A percentile compares a stretch with the other conserved stretches of the same genome.
These are phyloP conservation scores for Micronisus gabar DNA, from an alignment of 2,113 vertebrate species.

Conservation along the genomic window DNA sequence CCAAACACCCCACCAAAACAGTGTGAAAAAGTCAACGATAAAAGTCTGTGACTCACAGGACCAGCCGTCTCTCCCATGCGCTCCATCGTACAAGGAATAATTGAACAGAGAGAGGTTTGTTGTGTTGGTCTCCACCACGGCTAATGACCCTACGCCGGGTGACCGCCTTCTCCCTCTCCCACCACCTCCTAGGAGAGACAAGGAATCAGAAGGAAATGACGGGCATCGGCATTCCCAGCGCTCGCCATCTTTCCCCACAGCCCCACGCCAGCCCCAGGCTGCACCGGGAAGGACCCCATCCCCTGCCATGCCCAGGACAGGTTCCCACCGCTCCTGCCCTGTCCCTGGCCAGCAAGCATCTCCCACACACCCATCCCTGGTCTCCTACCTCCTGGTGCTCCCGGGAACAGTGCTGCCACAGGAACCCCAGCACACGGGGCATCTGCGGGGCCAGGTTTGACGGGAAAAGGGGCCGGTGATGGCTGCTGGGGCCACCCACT, in stretches of 20 bases:
- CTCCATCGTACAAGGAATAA: neutral
- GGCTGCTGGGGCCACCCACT: neutral
- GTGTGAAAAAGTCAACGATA: neutral
- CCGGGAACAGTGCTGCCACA: neutral
- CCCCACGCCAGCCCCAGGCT: accelerated
- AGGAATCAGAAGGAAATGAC: neutral
- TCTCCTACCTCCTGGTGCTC: neutral
- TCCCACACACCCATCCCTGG: neutral
- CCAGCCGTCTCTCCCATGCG: neutral
- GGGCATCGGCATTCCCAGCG: accelerated
- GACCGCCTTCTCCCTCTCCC: neutral
- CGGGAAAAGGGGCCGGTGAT: neutral
- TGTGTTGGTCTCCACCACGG: too few relatives aligned
- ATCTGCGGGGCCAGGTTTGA: accelerated
- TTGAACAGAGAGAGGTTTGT: neutral
- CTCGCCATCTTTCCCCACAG: accelerated
- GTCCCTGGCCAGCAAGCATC: neutral
- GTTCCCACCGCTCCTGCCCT: neutral
- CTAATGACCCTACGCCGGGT: too few relatives aligned
- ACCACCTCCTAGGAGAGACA: neutral
- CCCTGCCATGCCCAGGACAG: neutral
- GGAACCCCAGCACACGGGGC: neutral
- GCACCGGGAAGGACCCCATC: neutral
- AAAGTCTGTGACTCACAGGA: too few relatives aligned
- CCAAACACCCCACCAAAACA: neutral